These are phyloP conservation scores for Drosophila erecta DNA, from an alignment of 1,140 invertebrate species.

Conservation along the genomic window DNA sequence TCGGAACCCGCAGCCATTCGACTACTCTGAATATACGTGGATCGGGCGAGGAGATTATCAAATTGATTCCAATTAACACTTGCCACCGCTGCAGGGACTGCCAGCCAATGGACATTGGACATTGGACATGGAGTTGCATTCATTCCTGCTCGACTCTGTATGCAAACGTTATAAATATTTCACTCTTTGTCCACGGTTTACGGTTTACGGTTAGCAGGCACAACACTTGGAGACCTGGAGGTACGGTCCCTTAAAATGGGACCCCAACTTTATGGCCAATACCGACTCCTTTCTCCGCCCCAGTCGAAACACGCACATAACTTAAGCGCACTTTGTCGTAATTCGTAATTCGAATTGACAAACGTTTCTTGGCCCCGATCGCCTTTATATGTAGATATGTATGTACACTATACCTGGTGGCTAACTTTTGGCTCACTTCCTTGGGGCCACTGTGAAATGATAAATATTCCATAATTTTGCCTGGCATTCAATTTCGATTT, in stretches of 20 bases:
- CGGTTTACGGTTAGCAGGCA: constrained; percentile 65
- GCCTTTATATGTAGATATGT: constrained; percentile 5
- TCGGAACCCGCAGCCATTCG: neutral
- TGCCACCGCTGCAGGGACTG: constrained; percentile 74
- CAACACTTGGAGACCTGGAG: constrained; percentile 37
- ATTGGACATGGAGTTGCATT: constrained; percentile 32
- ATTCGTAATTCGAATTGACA: constrained; percentile 84
- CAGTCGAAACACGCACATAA: constrained; percentile 57
- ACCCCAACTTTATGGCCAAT: constrained; percentile 66
- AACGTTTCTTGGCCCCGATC: constrained; percentile 52
- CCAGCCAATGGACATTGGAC: constrained; percentile 22
- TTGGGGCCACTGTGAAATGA: constrained; percentile 66
- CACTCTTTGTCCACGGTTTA: constrained; percentile 54
- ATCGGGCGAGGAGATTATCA: constrained; percentile 74
- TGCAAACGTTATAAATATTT: constrained; percentile 81
- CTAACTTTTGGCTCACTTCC: constrained; percentile 16
- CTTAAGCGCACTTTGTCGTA: constrained; percentile 82
- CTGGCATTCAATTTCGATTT: constrained; percentile 84
- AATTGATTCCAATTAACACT: constrained; percentile 85
- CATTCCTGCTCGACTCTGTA: constrained; percentile 35
- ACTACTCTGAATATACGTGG: constrained; percentile 8
- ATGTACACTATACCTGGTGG: constrained; percentile 7
- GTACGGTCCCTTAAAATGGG: constrained; percentile 30
- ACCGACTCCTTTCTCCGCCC: constrained; percentile 23
- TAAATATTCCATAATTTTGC: constrained; percentile 84